These are phyloP conservation scores for Drosophila mercatorum DNA, from an alignment of 2,888 invertebrate genomes.

Conservation along the genomic window DNA sequence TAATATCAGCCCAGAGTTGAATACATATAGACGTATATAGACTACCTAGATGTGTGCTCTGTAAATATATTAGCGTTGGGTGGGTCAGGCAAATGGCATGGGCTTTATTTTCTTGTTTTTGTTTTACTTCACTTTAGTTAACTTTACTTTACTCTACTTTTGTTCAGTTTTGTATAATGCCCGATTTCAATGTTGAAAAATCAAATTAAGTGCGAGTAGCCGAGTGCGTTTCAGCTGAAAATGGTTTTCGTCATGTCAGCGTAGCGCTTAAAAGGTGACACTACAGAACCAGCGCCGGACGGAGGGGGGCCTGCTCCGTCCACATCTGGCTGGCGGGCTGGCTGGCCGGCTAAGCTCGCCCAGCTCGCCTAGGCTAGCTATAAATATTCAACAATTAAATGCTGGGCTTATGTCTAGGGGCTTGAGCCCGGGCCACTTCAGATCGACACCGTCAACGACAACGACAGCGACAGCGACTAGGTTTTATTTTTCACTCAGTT, in stretches of 20 bases:
- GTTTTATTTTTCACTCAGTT: slow-evolving; percentile 17
- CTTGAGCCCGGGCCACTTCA: slow-evolving; percentile 38
- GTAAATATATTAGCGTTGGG: slow-evolving; percentile 37
- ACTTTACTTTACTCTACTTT: slow-evolving; percentile 6
- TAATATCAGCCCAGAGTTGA: slow-evolving; percentile 59
- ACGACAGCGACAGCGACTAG: slow-evolving; percentile 4
- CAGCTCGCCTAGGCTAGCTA: slow-evolving; percentile 31
- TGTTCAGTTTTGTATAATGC: slow-evolving; percentile 49
- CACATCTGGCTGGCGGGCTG: slow-evolving; percentile 27
- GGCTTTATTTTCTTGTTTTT: slow-evolving; percentile 1
- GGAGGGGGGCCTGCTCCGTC: slow-evolving; percentile 23
- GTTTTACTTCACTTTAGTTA: background rate
- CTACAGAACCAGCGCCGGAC: slow-evolving; percentile 32
- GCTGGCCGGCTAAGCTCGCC: too few species aligned
- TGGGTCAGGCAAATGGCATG: slow-evolving; percentile 24
- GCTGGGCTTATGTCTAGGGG: slow-evolving; percentile 41
- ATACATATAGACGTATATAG: background rate
- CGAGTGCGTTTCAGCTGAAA: slow-evolving; percentile 37
- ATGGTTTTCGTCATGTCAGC: slow-evolving; percentile 55
- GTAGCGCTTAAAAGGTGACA: slow-evolving; percentile 66
- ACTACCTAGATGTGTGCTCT: background rate
- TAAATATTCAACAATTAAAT: slow-evolving; percentile 76
- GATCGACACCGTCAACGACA: slow-evolving; percentile 17
- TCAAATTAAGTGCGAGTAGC: slow-evolving; percentile 43
- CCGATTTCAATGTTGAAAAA: slow-evolving; percentile 38